phyloP scores from a whole-genome alignment of 2,113 vertebrate species.

The Illadopsis cleaveri region DNA sequence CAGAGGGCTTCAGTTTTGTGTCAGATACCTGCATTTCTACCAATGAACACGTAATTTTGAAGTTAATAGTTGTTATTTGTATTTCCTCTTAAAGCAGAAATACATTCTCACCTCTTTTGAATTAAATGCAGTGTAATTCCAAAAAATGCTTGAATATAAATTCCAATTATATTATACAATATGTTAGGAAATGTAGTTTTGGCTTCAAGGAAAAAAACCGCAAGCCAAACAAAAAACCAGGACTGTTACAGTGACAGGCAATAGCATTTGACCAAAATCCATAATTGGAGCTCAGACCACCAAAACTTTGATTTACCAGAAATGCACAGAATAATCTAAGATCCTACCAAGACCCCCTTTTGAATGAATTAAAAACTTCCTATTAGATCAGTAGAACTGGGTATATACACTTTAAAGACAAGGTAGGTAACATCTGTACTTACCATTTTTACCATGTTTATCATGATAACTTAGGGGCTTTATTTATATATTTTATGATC shows the following conservation, averaged over 20 bases:
- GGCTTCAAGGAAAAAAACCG: not conserved
- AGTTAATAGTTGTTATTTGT: not conserved
- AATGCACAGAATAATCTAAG: not conserved
- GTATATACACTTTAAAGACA: not conserved
- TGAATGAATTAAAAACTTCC: not conserved
- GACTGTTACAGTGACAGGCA: not conserved
- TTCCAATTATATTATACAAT: not conserved
- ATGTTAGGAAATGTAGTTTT: not conserved
- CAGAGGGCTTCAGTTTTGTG: not conserved
- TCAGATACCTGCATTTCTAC: not conserved
- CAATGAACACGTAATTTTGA: not conserved
- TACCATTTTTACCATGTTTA: not conserved
- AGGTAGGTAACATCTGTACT: not conserved
- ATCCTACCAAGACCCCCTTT: not conserved
- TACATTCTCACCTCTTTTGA: not conserved
- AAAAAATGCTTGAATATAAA: not conserved
- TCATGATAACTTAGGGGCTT: slow-evolving; percentile 42
- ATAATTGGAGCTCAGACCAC: not conserved
- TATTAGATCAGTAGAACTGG: not conserved
- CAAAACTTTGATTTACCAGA: not conserved
- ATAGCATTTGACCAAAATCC: not conserved
- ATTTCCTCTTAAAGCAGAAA: not conserved
- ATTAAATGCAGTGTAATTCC: not conserved
- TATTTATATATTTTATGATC: slow-evolving; percentile 59
- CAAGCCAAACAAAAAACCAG: not conserved